These are phyloP conservation scores for Lepidurus packardi DNA, from an alignment of 1,140 invertebrate genomes.

Conservation along the genomic window DNA sequence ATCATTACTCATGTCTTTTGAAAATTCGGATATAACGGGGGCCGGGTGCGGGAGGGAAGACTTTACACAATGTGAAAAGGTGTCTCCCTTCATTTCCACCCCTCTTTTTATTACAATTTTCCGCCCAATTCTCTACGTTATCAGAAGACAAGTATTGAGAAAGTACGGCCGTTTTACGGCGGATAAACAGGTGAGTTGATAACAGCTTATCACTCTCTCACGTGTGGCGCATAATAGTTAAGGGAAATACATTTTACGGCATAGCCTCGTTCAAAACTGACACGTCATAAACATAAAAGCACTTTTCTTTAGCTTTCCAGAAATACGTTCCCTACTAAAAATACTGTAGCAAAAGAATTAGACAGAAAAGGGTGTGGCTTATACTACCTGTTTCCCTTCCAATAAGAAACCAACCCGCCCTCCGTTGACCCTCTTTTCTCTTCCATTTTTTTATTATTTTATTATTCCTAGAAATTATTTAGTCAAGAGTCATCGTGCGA, in stretches of 20 bases:
- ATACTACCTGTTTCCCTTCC: no score
- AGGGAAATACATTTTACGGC: neutral
- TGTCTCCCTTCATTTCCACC: neutral
- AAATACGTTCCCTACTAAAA: neutral
- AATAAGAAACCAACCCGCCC: no score
- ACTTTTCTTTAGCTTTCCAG: neutral
- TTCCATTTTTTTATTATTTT: no score
- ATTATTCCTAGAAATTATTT: no score
- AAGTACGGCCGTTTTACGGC: neutral
- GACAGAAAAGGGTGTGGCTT: neutral
- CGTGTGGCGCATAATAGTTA: neutral
- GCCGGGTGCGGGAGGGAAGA: constrained; percentile 15
- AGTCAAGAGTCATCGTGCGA: no score
- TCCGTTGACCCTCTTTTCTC: no score
- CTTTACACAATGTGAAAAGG: neutral
- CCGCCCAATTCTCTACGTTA: neutral
- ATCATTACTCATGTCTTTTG: neutral
- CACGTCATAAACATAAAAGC: neutral
- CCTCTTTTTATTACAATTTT: constrained; percentile 5
- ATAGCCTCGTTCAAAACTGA: neutral
- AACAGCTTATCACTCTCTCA: neutral
- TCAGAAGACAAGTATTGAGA: neutral
- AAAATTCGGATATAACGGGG: neutral
- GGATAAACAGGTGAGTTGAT: neutral
- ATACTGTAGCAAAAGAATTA: neutral